These are phyloP conservation scores for Aleiodes alternator DNA, from an alignment of 2,888 invertebrate species.

Conservation along the genomic window DNA sequence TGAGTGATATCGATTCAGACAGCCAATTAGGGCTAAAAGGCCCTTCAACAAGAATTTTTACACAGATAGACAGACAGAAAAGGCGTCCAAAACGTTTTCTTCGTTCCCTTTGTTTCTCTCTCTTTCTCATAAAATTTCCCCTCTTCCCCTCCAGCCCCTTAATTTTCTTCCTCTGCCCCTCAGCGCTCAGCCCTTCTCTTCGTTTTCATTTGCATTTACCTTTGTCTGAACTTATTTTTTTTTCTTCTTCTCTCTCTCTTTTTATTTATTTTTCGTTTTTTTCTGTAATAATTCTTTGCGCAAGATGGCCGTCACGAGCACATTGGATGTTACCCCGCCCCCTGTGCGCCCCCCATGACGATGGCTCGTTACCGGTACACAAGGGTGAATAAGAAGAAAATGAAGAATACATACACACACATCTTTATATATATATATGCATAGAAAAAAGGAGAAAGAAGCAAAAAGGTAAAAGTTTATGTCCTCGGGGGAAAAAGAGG, in stretches of 20 bases:
- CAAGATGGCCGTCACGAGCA: slow-evolving; percentile 52
- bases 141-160: neutral
- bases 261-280: slow-evolving; percentile 47
- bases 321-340: no score
- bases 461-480: slow-evolving; percentile 37
- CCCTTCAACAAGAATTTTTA: slow-evolving; percentile 69
- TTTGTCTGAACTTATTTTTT: slow-evolving; percentile 14
- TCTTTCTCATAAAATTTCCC: slow-evolving; percentile 26
- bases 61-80: slow-evolving; percentile 56
- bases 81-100: slow-evolving; percentile 54
- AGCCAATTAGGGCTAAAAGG: slow-evolving; percentile 74
- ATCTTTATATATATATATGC: neutral
- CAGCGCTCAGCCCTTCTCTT: neutral
- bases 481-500: slow-evolving; percentile 42
- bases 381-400: slow-evolving; percentile 11
- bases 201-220: slow-evolving; percentile 38
- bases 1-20: slow-evolving; percentile 72
- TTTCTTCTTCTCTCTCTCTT: slow-evolving; percentile 22
- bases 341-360: slow-evolving; percentile 43
- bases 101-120: slow-evolving; percentile 22
- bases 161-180: neutral
- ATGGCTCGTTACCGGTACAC: slow-evolving; percentile 45
- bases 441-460: slow-evolving; percentile 34
- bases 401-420: neutral
- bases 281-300: slow-evolving; percentile 56